A percentile compares a stretch with the other conserved stretches of the same genome.
Evolutionary conservation across 2,888 invertebrate genomes (phyloP).

Genomic region (Nomada hirtipes): DNA sequence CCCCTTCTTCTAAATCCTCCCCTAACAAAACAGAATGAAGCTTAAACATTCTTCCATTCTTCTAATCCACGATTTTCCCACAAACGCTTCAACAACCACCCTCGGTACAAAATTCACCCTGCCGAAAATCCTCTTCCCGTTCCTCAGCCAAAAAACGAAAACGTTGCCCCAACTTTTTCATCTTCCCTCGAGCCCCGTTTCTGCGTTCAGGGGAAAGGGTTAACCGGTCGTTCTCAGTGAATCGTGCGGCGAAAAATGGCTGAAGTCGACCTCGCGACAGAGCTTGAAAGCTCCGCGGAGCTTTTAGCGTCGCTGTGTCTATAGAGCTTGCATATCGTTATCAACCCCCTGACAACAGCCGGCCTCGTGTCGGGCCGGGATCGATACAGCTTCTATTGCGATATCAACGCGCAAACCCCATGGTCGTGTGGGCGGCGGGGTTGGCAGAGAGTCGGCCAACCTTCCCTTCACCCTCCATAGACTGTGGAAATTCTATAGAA

Average conservation of each 20-base stretch:
- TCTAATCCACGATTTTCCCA: too few species aligned
- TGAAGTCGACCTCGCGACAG: slow-evolving; percentile 32
- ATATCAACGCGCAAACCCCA: slow-evolving; percentile 79
- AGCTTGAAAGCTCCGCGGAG: slow-evolving; percentile 51
- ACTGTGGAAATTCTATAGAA: slow-evolving; percentile 71
- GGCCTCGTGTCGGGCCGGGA: slow-evolving; percentile 74
- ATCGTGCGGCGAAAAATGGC: slow-evolving; percentile 42
- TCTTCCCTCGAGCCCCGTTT: background rate
- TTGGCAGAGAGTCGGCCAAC: slow-evolving; percentile 31
- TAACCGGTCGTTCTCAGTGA: background rate
- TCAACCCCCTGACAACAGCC: slow-evolving; percentile 80
- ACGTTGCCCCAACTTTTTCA: background rate
- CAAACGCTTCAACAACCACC: too few species aligned
- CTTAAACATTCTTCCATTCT: too few species aligned
- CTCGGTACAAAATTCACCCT: too few species aligned
- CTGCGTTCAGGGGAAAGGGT: background rate
- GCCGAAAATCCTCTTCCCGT: too few species aligned
- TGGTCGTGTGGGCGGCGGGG: slow-evolving; percentile 68
- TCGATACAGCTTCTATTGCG: slow-evolving; percentile 81
- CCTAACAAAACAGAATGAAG: too few species aligned
- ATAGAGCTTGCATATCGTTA: slow-evolving; percentile 76
- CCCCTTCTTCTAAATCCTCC: too few species aligned
- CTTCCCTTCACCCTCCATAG: slow-evolving; percentile 36
- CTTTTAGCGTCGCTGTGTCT: slow-evolving; percentile 56
- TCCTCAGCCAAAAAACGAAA: background rate